Conservation (phyloP, 2,888 invertebrate species). For the Philonicus albiceps region DNA sequence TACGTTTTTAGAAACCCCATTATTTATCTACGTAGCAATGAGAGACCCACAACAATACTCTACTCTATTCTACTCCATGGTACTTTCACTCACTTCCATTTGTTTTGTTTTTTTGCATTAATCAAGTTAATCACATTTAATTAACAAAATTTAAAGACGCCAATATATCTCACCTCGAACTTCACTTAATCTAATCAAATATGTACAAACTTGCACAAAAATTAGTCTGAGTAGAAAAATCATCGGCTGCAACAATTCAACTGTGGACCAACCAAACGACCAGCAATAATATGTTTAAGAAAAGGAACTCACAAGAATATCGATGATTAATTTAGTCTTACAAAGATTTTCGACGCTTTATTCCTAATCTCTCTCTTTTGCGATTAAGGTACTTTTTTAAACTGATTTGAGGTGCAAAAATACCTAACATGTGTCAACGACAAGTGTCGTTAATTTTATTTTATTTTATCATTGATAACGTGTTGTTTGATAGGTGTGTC, state of each 20-base stretch:
- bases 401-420: background rate
- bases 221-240: background rate
- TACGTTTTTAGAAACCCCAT: too few species aligned
- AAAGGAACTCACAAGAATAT: background rate
- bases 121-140: background rate
- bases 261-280: background rate
- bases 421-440: background rate
- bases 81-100: background rate
- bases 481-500: background rate
- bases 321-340: background rate
- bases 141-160: background rate
- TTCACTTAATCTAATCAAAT: background rate
- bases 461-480: background rate
- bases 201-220: background rate
- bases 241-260: background rate
- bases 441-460: background rate
- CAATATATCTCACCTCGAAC: background rate
- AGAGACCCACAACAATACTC: too few species aligned
- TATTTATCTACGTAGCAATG: too few species aligned
- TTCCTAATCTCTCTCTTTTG: background rate
- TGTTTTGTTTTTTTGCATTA: background rate
- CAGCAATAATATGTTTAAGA: background rate
- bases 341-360: background rate
- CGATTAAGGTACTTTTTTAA: background rate
- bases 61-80: too few species aligned